Evolutionary conservation across 2,888 invertebrate genomes (phyloP).

Genomic region (Lasiommata megera): DNA sequence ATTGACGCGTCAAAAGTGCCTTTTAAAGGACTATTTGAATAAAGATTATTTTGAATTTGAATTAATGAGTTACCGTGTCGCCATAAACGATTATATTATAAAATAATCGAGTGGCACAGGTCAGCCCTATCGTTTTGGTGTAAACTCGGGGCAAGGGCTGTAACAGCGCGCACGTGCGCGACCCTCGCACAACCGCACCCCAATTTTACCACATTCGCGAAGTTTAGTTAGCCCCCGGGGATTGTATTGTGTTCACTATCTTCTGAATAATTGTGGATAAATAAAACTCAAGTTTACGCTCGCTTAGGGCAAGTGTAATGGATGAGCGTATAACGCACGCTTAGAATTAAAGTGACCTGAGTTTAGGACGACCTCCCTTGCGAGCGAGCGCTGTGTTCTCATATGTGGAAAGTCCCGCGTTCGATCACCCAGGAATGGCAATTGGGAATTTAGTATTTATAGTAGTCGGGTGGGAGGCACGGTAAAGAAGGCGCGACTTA

Average conservation of each 20-base stretch:
- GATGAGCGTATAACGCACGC: too few species aligned
- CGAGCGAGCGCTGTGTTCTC: too few species aligned
- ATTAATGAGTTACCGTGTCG: constrained; percentile 12
- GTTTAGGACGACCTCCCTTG: too few species aligned
- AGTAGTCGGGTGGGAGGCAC: too few species aligned
- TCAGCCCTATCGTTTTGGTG: constrained; percentile 60
- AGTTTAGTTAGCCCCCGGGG: constrained; percentile 50
- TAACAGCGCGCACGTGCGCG: constrained; percentile 70
- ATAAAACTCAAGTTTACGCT: constrained; percentile 58
- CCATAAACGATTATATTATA: constrained; percentile 23
- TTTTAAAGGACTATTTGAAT: too few species aligned
- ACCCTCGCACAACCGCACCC: constrained; percentile 53
- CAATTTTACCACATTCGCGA: constrained; percentile 60
- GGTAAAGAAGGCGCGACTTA: too few species aligned
- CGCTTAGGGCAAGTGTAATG: constrained; percentile 30
- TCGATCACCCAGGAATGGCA: too few species aligned
- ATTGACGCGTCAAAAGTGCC: too few species aligned
- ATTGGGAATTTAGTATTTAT: too few species aligned
- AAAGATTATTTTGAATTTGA: too few species aligned
- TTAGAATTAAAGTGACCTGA: too few species aligned
- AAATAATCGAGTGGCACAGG: constrained; percentile 51
- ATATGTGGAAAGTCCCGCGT: too few species aligned
- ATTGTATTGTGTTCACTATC: constrained; percentile 47
- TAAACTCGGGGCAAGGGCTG: constrained; percentile 50
- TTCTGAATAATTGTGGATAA: constrained; percentile 66